Percentiles rank a stretch among this genome's conserved stretches.
Evolutionary conservation across 2,888 invertebrate species (phyloP).

Genomic region (Coelinius sp.): DNA sequence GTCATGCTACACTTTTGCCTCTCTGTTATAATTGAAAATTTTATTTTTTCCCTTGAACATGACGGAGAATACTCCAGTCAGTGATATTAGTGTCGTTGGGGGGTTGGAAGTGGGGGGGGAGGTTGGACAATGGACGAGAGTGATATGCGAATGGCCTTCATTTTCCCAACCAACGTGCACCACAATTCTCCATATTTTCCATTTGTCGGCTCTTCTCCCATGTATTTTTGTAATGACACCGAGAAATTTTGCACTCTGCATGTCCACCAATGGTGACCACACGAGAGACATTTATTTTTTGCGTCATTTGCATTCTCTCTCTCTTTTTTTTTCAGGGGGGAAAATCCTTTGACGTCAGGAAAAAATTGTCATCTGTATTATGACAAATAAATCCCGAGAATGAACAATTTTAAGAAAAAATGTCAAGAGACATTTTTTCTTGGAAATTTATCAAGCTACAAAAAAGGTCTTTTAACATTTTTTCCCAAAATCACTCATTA

Average conservation of each 20-base stretch:
- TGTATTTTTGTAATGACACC: constrained; percentile 12
- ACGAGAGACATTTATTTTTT: background rate
- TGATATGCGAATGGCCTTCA: constrained; percentile 12
- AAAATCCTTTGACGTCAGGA: too few relatives aligned
- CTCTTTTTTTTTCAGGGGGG: background rate
- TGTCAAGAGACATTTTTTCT: too few relatives aligned
- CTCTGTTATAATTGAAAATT: background rate
- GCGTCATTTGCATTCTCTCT: background rate
- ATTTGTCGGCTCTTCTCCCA: background rate
- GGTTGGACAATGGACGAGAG: background rate
- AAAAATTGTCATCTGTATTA: too few relatives aligned
- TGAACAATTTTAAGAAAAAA: too few relatives aligned
- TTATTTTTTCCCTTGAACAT: background rate
- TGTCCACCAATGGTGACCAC: constrained; percentile 15
- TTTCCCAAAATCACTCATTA: too few relatives aligned
- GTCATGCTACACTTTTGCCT: background rate
- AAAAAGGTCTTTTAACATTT: too few relatives aligned
- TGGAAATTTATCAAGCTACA: too few relatives aligned
- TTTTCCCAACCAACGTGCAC: background rate
- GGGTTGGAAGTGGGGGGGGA: too few relatives aligned
- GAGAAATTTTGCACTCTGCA: constrained; percentile 23
- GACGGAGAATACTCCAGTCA: background rate
- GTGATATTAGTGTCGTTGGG: background rate
- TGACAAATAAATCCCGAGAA: too few relatives aligned
- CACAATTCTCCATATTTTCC: constrained; percentile 12